phyloP scores from a whole-genome alignment of 2,888 invertebrate genomes.

The Argyresthia goedartella region DNA sequence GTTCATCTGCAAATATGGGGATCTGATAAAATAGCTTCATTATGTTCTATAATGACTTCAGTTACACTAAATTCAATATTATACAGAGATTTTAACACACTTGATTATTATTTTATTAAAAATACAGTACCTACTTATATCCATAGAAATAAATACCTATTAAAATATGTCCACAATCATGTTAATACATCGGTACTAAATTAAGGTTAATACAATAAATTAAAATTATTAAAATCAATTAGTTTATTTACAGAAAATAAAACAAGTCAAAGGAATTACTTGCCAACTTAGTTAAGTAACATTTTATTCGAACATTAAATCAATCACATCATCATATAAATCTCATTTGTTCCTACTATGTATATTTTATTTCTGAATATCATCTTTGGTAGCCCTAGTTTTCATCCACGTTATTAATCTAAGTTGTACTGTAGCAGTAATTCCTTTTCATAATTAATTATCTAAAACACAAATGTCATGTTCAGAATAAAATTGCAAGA shows the following conservation, averaged over 20 bases:
- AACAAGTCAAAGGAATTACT: conserved; percentile 12
- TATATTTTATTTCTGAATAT: conserved; percentile 2
- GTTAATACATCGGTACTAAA: conserved; percentile 44
- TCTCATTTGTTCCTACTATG: neutral
- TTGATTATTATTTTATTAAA: conserved; percentile 33
- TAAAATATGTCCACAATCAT: conserved; percentile 49
- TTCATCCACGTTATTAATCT: neutral
- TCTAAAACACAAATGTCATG: conserved; percentile 4
- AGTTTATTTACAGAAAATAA: conserved; percentile 8
- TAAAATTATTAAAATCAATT: conserved; percentile 20
- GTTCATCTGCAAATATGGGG: conserved; percentile 70
- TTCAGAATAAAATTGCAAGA: neutral
- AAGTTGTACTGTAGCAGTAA: conserved; percentile 5
- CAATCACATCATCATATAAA: neutral
- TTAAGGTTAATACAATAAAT: conserved; percentile 19
- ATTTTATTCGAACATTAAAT: conserved; percentile 1
- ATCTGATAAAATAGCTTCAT: conserved; percentile 23
- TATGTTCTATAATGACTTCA: conserved; percentile 22
- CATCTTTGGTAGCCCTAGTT: conserved; percentile 6
- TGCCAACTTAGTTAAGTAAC: conserved; percentile 6
- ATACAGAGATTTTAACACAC: conserved; percentile 51
- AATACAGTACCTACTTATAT: conserved; percentile 57
- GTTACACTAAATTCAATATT: conserved; percentile 39
- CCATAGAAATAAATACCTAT: conserved; percentile 58
- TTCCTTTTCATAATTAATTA: conserved; percentile 2